These are phyloP conservation scores for Pocillopora damicornis DNA, from an alignment of 64 coral and sea anemone genomes.

Conservation along the genomic window DNA sequence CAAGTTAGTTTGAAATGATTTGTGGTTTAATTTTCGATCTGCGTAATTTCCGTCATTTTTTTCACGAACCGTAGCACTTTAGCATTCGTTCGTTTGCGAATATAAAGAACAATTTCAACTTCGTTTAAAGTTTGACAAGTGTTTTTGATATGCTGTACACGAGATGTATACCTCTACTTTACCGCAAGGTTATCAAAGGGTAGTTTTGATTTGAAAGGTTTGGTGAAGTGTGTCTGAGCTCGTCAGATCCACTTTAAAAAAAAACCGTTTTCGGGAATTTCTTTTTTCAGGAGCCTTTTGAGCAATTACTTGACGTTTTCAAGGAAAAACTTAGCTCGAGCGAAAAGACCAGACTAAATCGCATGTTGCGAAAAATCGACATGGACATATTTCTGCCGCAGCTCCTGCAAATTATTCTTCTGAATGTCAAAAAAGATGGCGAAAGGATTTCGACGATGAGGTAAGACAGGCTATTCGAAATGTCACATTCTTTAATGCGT, in stretches of 20 bases:
- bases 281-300: conserved; percentile 63
- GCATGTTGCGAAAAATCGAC: conserved; percentile 51
- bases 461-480: conserved; percentile 17
- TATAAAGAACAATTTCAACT: no score
- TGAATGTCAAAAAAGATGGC: conserved; percentile 51
- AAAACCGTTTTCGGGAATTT: neutral
- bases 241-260: neutral
- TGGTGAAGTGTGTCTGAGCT: neutral
- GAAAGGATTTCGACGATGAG: conserved; percentile 32
- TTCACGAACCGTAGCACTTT: no score
- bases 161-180: no score
- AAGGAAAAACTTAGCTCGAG: conserved; percentile 24
- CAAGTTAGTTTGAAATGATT: conserved; percentile 4
- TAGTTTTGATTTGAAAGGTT: neutral
- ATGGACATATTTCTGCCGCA: conserved; percentile 52
- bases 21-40: neutral
- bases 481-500: no score
- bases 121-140: no score
- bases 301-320: conserved; percentile 41
- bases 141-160: no score
- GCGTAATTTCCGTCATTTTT: neutral
- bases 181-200: no score
- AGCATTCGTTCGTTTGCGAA: no score
- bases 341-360: conserved; percentile 5
- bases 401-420: conserved; percentile 50